Evolutionary conservation across 1,140 invertebrate species (phyloP), one percentile per base, ranked within the genome.

Genomic region (Hylaeus anthracinus): DNA sequence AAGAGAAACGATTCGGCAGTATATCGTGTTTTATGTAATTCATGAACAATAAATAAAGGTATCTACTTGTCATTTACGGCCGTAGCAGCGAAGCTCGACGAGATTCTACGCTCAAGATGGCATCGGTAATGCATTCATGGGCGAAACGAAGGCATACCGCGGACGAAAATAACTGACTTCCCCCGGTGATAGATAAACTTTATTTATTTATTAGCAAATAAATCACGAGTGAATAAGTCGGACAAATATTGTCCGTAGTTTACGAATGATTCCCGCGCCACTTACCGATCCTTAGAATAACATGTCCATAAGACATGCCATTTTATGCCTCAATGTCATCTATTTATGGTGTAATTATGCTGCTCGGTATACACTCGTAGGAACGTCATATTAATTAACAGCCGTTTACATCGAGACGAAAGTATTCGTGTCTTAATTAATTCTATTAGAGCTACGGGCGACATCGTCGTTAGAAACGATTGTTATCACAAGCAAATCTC

Each of bases 1-100:
- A n/a, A 53, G 26, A 65, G 41, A 45, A 55, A 56, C 12, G 43
- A 73, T 79, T 65, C 39, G 70, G 2, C 5, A 58, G 45, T 65
- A 56, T 66, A 26, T 73, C 43, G 61, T 14, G 43, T 66, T 79
- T 79, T 79, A 73, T 48, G 53, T 5, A 65, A 79, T 53, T 55
- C 43, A 39, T 6, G 71, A 79, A 60, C 71, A 55, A 79, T 79
- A 79, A 79, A 79, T 79, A 79, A 79, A 55, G 53, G 71, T 66
- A 56, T 43, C 48, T 10, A 15, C 14, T n/a, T 65, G 77, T 79
- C 77, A 56, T 79, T 79, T 79, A 79, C 9, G 71, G 26, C 26
- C 67, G 56, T 12, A 12, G 63, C 12, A 15, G 14, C 67, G 56
- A 6, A 12, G 63, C 12, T 41, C 75, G 75, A 63, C 67, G 76